These are phyloP conservation scores for Cynodonichthys magdalenae DNA, from an alignment of 2,797 vertebrate genomes.

Conservation along the genomic window DNA sequence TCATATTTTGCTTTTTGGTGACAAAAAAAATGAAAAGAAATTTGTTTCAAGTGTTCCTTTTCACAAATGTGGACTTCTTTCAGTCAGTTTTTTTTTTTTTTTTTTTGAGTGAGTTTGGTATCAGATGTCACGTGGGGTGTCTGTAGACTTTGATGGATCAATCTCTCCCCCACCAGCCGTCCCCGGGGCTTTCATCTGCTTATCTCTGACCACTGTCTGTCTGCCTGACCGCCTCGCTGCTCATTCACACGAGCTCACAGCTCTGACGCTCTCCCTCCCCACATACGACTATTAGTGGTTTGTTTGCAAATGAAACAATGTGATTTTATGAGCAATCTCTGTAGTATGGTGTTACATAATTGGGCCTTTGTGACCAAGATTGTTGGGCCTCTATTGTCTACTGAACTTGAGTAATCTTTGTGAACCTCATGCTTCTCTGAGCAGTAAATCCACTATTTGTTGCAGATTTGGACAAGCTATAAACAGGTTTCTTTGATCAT, in stretches of 20 bases:
- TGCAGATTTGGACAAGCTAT: too few relatives aligned
- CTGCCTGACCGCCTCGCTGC: slow-evolving; percentile 73
- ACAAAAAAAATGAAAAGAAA: background rate
- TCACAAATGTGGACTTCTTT: slow-evolving; percentile 14
- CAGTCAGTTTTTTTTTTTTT: slow-evolving; percentile 39
- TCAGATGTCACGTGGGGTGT: slow-evolving; percentile 72
- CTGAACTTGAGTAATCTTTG: too few relatives aligned
- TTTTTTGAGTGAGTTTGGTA: slow-evolving; percentile 42
- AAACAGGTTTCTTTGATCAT: background rate
- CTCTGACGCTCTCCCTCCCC: slow-evolving; percentile 52
- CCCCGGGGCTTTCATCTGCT: slow-evolving; percentile 77
- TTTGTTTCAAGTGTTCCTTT: slow-evolving; percentile 27
- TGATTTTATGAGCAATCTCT: background rate
- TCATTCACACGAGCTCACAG: slow-evolving; percentile 71
- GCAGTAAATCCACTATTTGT: too few relatives aligned
- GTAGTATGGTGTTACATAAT: slow-evolving; percentile 20
- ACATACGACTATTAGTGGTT: slow-evolving; percentile 47
- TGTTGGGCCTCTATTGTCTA: slow-evolving; percentile 30
- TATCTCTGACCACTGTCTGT: slow-evolving; percentile 82
- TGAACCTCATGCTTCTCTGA: too few relatives aligned
- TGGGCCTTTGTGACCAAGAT: background rate
- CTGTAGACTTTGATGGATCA: slow-evolving; percentile 76
- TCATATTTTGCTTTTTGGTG: background rate
- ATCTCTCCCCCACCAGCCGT: slow-evolving; percentile 74
- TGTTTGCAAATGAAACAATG: slow-evolving; percentile 30